A percentile compares a stretch with the other conserved stretches of the same genome.
Conservation (phyloP, 2,113 vertebrate species). For the Bubo scandiacus region DNA sequence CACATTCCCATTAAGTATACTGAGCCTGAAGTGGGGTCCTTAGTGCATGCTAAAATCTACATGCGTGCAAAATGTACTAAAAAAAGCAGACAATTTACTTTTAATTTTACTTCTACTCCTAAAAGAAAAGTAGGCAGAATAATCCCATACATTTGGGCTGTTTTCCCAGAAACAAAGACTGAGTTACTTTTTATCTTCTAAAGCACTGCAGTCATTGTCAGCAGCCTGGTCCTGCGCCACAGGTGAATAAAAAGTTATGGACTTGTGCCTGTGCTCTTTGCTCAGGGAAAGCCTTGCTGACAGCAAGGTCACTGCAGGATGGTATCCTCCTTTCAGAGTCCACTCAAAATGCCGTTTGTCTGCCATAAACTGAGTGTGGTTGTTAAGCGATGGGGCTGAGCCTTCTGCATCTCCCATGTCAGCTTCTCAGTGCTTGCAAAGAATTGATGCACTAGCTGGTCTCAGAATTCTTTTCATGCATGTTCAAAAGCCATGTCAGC, state of each 20-base stretch:
- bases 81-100: neutral
- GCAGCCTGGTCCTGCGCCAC: neutral
- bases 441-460: neutral
- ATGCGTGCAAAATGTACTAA: neutral
- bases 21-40: neutral
- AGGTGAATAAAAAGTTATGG: neutral
- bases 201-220: neutral
- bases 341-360: fast-evolving
- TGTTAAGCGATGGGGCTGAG: neutral
- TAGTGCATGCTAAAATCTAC: neutral
- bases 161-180: neutral
- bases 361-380: neutral
- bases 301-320: fast-evolving
- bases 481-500: neutral
- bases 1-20: neutral
- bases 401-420: neutral
- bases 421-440: neutral
- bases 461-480: neutral
- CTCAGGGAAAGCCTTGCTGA: neutral
- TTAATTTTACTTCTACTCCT: neutral
- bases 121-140: neutral
- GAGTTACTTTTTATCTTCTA: neutral
- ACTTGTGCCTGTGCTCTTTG: neutral
- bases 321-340: fast-evolving
- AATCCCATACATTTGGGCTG: neutral